Conservation (phyloP, 2,113 vertebrate species). For the Pseudorectes ferrugineus region DNA sequence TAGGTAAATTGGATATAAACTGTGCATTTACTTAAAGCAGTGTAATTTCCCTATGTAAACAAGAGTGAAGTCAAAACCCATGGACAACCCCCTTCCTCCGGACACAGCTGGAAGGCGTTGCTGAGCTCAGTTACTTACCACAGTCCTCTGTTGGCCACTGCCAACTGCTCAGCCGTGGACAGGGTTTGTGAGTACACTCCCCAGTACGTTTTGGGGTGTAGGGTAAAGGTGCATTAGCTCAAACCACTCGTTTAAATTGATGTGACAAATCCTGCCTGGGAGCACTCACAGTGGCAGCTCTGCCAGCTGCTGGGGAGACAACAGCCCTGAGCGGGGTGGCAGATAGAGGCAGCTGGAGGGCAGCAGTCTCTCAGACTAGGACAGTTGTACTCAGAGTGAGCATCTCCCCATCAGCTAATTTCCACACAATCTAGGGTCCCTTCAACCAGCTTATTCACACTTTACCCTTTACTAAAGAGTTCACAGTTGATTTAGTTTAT, state of each 20-base stretch:
- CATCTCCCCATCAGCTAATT: background rate
- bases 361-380: background rate
- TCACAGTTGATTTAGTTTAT: background rate
- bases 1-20: background rate
- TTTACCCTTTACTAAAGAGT: background rate
- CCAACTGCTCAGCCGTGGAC: accelerated
- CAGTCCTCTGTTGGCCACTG: background rate
- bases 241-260: background rate
- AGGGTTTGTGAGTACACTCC: accelerated
- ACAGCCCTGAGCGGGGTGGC: background rate
- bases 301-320: background rate
- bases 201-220: background rate
- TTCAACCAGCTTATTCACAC: background rate
- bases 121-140: background rate
- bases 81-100: background rate
- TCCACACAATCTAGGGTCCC: background rate
- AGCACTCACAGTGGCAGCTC: accelerated
- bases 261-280: background rate
- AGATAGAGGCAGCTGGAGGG: background rate
- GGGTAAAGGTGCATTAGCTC: background rate
- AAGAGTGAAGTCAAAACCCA: background rate
- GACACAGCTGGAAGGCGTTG: background rate
- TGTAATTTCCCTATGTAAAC: background rate
- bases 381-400: background rate
- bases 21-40: conserved; percentile 5